Evolutionary conservation across 2,888 invertebrate genomes (phyloP).

Genomic region (Drosophila yooni): DNA sequence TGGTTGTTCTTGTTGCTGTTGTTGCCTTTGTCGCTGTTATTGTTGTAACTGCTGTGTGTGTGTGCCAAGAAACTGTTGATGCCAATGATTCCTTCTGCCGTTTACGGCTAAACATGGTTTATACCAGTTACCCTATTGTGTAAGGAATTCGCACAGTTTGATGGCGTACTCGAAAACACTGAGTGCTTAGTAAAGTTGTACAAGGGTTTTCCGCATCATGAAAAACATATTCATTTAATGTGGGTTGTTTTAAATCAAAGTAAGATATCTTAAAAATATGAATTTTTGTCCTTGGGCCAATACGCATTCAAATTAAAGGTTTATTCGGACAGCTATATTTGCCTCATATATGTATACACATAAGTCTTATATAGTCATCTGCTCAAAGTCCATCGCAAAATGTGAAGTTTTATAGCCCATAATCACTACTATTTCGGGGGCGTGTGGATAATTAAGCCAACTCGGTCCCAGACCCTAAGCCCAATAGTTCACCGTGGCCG

Average conservation of each 20-base stretch:
- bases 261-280: background rate
- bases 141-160: slow-evolving; percentile 22
- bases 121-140: slow-evolving; percentile 12
- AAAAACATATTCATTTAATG: slow-evolving; percentile 6
- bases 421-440: slow-evolving; percentile 60
- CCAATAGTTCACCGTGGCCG: slow-evolving; percentile 27
- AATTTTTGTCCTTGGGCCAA: background rate
- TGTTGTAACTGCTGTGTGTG: slow-evolving; percentile 7
- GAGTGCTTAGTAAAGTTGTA: slow-evolving; percentile 6
- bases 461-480: background rate
- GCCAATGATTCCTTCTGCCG: slow-evolving; percentile 32
- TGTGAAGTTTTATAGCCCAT: slow-evolving; percentile 47
- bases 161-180: slow-evolving; percentile 9
- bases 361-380: slow-evolving; percentile 5
- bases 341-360: background rate
- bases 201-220: background rate
- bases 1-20: slow-evolving; percentile 29
- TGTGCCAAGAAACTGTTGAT: slow-evolving; percentile 39
- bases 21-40: background rate
- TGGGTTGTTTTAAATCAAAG: background rate
- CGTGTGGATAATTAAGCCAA: slow-evolving; percentile 46
- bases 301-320: background rate
- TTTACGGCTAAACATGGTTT: slow-evolving; percentile 37
- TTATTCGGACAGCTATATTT: background rate
- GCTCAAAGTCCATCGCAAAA: slow-evolving; percentile 36